These are phyloP conservation scores for Paraescarpia echinospica DNA, from an alignment of 1,140 invertebrate species.

Conservation along the genomic window DNA sequence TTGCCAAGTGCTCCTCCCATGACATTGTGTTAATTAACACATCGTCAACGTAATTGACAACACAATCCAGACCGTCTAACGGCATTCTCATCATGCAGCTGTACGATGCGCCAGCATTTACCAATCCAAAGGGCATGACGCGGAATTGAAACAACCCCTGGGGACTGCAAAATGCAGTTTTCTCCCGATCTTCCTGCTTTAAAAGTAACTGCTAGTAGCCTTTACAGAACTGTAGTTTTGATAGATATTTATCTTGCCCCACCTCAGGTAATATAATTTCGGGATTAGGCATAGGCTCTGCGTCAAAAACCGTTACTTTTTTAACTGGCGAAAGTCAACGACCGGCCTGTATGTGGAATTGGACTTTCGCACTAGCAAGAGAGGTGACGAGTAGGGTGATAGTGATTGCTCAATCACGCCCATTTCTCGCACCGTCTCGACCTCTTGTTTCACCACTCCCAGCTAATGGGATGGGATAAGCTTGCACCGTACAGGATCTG, in stretches of 20 bases:
- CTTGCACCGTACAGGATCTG: too few relatives aligned
- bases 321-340: slow-evolving; percentile 30
- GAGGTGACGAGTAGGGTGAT: slow-evolving; percentile 28
- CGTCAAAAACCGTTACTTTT: slow-evolving; percentile 29
- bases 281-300: slow-evolving; percentile 1
- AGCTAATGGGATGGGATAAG: not conserved
- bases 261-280: slow-evolving; percentile 20
- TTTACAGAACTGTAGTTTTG: too few relatives aligned
- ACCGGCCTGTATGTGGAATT: too few relatives aligned
- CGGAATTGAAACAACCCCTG: too few relatives aligned
- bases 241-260: too few relatives aligned
- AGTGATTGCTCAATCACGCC: slow-evolving; percentile 30
- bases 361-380: slow-evolving; percentile 31
- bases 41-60: too few relatives aligned
- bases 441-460: slow-evolving; percentile 16
- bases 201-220: not conserved
- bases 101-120: too few relatives aligned
- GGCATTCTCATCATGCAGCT: too few relatives aligned
- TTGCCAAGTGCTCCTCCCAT: not conserved
- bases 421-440: not conserved
- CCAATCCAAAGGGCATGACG: too few relatives aligned
- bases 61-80: too few relatives aligned
- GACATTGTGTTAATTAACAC: too few relatives aligned
- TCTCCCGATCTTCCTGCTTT: not conserved
- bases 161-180: too few relatives aligned